Conservation (phyloP, 2,797 vertebrate species). For the Myotis findleyi region DNA sequence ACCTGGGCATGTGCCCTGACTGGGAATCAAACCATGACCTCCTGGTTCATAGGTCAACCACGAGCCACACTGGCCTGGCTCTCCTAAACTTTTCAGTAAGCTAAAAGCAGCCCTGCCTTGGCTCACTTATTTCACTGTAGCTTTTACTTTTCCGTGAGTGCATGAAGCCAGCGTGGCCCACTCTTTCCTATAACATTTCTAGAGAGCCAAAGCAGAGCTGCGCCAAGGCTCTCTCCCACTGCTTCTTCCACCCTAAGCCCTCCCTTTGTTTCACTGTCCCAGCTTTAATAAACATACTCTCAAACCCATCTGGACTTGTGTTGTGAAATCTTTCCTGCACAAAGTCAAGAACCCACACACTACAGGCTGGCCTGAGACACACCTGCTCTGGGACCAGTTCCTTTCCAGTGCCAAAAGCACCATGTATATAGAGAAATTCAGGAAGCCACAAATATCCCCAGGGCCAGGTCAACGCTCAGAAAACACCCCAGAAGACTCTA, state of each 20-base stretch:
- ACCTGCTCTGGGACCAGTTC: neutral
- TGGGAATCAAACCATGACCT: too few species aligned
- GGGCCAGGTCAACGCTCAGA: neutral
- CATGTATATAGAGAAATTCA: neutral
- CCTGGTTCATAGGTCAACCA: too few species aligned
- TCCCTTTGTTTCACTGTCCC: neutral
- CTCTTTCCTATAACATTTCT: neutral
- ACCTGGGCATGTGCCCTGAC: too few species aligned
- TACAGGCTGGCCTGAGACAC: neutral
- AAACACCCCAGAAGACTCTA: neutral
- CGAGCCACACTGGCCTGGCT: neutral
- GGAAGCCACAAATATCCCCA: neutral
- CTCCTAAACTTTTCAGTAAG: neutral
- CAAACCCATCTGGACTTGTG: neutral
- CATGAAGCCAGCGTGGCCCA: neutral
- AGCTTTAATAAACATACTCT: neutral
- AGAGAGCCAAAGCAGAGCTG: neutral
- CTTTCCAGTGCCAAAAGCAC: neutral
- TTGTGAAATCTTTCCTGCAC: neutral
- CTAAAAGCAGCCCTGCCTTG: neutral
- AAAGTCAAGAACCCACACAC: neutral
- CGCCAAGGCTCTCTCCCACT: neutral
- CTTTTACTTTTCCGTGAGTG: neutral
- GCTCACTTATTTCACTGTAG: neutral
- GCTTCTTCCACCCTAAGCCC: neutral